A percentile compares a stretch with the other conserved stretches of the same genome.
phyloP scores from a whole-genome alignment of 2,113 vertebrate species.

The Amphiprion percula region DNA sequence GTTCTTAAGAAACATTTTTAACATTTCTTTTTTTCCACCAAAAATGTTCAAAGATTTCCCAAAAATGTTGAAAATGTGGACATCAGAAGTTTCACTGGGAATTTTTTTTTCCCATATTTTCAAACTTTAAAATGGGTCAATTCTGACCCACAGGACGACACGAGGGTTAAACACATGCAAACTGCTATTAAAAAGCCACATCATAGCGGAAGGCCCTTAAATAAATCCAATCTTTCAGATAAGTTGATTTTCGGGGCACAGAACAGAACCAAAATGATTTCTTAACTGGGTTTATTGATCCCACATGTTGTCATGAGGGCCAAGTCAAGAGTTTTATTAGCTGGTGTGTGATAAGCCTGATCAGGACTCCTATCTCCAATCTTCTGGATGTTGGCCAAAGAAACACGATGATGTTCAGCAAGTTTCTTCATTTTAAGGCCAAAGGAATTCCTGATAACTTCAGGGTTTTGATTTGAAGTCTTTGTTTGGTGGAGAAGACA shows the following conservation, averaged over 20 bases:
- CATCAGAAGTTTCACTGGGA: no score
- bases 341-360: constrained; percentile 51
- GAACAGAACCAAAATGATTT: constrained; percentile 42
- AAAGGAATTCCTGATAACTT: constrained; percentile 21
- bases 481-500: constrained; percentile 13
- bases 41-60: no score
- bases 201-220: neutral
- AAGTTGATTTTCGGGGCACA: constrained; percentile 47
- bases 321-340: constrained; percentile 55
- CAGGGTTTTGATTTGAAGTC: neutral
- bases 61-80: no score
- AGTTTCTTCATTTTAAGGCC: constrained; percentile 24
- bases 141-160: no score
- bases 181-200: neutral
- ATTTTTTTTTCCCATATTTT: no score
- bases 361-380: constrained; percentile 26
- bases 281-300: constrained; percentile 57
- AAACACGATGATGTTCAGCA: constrained; percentile 5
- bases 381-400: constrained; percentile 37
- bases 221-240: constrained; percentile 55
- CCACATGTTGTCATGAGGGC: constrained; percentile 64
- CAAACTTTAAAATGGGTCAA: no score
- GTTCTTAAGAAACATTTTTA: no score
- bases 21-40: no score
- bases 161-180: neutral